Conservation (phyloP, 1,140 invertebrate species). For the Caenorhabditis latens region DNA sequence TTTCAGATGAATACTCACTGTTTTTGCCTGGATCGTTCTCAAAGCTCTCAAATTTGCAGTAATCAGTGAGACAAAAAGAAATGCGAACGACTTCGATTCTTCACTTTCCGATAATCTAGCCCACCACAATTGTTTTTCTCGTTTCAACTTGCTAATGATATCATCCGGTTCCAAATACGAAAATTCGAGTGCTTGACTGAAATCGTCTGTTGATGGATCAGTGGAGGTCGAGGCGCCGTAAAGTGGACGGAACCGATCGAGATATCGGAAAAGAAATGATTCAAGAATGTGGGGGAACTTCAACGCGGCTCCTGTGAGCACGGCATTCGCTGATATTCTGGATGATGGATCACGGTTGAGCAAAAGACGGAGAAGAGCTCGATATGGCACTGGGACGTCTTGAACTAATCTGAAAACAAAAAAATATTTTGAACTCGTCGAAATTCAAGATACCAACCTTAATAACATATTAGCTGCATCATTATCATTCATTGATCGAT, state of each 20-base stretch:
- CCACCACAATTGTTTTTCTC: conserved; percentile 68
- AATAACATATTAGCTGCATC: conserved; percentile 19
- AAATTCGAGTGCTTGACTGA: conserved; percentile 41
- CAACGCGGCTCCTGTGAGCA: conserved; percentile 56
- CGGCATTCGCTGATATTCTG: conserved; percentile 69
- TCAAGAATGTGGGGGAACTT: conserved; percentile 72
- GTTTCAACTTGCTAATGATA: conserved; percentile 73
- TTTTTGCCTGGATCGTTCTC: conserved; percentile 71
- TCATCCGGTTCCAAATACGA: conserved; percentile 69
- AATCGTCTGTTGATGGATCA: conserved; percentile 17
- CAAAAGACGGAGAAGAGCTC: conserved; percentile 63
- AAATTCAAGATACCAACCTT: neutral
- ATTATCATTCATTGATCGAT: conserved; percentile 51
- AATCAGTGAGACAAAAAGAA: conserved; percentile 74
- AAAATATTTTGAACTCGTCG: conserved; percentile 52
- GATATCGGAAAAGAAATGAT: conserved; percentile 71
- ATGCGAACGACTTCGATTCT: conserved; percentile 61
- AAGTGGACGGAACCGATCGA: conserved; percentile 68
- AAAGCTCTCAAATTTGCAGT: conserved; percentile 74
- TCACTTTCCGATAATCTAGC: conserved; percentile 65
- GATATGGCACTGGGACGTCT: conserved; percentile 68
- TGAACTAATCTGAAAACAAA: conserved; percentile 58
- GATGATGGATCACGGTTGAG: conserved; percentile 66
- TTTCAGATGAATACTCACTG: conserved; percentile 66
- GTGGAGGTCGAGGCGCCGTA: neutral